Base-by-base conservation (phyloP, 2,888 invertebrate species). In the Limnephilus lunatus region DNA sequence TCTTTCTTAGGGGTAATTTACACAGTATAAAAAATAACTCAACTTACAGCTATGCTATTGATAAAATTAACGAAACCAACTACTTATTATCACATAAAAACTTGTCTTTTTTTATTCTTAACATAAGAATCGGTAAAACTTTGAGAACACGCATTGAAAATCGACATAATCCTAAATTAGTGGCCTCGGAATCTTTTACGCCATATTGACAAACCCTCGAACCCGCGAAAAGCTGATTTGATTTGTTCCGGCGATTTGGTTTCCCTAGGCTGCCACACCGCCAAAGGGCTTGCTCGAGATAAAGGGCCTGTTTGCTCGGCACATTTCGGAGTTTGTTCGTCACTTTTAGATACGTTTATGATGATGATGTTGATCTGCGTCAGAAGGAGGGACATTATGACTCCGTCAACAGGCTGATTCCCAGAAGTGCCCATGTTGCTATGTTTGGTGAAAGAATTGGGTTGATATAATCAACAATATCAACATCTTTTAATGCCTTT, bases 181-280 rank as follows among this genome's bases (percentile, higher is more conserved):
- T 82, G 90, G 85, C 85, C 32, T 85, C 14, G 83, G 48, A 31
- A 30, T 12, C 83, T 90, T 91, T 91, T 91, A 87, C 48, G 86
- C 83, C n/a, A 32, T 91, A 39, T 91, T 91, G 91, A 91, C 91
- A 87, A 44, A 87, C 86, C 91, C 91, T 87, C 81, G 39, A 83
- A 83, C 90, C 48, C 68, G 90, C 85, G 81, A 81, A 91, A 91
- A 91, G 91, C 91, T 91, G 91, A 91, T 91, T 91, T 91, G 91
- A 91, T 91, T 91, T 87, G 91, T 91, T 86, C 81, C 91, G 81
- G 53, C 86, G 91, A 91, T 91, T 88, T 88, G 30, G 25, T 53
- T 88, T 91, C 91, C 80, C 44, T 39, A 53, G 19, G 31, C 44
- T 31, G 44, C 32, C 48, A 25, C 32, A 19, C 86, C 81, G n/a